Evolutionary conservation across 1,140 invertebrate genomes (phyloP).

Genomic region (Leucophenga varia): DNA sequence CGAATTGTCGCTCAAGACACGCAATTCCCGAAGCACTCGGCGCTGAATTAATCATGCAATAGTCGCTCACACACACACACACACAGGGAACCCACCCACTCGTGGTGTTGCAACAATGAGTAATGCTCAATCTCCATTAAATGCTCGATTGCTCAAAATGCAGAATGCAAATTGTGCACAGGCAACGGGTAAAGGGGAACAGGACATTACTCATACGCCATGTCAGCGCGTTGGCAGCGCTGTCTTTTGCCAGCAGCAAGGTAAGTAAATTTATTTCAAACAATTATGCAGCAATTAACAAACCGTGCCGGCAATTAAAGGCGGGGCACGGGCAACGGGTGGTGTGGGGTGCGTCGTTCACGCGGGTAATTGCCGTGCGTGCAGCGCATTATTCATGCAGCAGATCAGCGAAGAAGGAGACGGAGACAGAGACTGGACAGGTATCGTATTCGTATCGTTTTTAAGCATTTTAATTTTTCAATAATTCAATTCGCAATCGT

Average conservation of each 20-base stretch:
- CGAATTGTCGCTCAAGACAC: too few relatives aligned
- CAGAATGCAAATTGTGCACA: conserved; percentile 30
- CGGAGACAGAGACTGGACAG: too few relatives aligned
- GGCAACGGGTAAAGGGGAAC: neutral
- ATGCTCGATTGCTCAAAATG: conserved; percentile 24
- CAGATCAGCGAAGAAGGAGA: too few relatives aligned
- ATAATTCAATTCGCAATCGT: conserved; percentile 38
- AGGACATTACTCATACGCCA: conserved; percentile 42
- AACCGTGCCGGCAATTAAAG: conserved; percentile 50
- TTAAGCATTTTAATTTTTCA: conserved; percentile 44
- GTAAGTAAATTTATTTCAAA: conserved; percentile 52
- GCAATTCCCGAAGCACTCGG: conserved; percentile 11
- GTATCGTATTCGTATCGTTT: conserved; percentile 5
- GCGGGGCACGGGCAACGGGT: neutral
- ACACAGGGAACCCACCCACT: neutral
- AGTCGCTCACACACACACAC: conserved; percentile 13
- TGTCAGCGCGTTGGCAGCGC: conserved; percentile 28
- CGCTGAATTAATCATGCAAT: conserved; percentile 27
- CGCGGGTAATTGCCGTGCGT: too few relatives aligned
- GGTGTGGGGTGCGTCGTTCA: too few relatives aligned
- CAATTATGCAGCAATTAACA: conserved; percentile 53
- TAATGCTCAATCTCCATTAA: conserved; percentile 26
- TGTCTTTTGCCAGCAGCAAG: conserved; percentile 9
- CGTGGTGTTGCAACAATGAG: conserved; percentile 2
- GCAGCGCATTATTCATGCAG: conserved; percentile 43